Evolutionary conservation across 2,113 vertebrate species (phyloP).

Genomic region (Prionailurus bengalensis): DNA sequence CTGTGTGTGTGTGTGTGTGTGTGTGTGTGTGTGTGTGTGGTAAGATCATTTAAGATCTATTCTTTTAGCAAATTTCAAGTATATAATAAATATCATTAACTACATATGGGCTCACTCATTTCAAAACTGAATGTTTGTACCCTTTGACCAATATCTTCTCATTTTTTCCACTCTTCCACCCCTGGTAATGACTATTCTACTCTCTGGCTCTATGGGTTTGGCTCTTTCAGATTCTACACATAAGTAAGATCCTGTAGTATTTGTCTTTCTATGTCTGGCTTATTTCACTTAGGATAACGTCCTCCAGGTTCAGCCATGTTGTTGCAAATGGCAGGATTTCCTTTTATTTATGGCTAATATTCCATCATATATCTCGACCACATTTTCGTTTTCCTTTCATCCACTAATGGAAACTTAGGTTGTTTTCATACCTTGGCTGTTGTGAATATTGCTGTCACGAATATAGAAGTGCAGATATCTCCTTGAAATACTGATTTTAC

Average conservation of each 20-base stretch:
- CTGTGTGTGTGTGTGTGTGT: too few species aligned
- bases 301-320: not conserved
- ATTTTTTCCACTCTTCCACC: not conserved
- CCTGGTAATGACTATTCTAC: not conserved
- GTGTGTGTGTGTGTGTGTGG: not conserved
- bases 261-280: not conserved
- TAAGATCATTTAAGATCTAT: not conserved
- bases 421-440: not conserved
- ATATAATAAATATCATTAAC: not conserved
- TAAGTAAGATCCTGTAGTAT: not conserved
- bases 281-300: not conserved
- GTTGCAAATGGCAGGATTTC: not conserved
- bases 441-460: not conserved
- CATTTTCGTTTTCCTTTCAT: not conserved
- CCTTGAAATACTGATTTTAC: not conserved
- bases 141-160: not conserved
- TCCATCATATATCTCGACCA: not conserved
- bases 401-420: too few species aligned
- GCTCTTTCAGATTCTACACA: not conserved
- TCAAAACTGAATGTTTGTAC: not conserved
- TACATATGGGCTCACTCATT: not conserved
- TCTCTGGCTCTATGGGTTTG: not conserved
- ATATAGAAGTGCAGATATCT: not conserved
- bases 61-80: not conserved
- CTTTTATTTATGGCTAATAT: not conserved